These are phyloP conservation scores for Polietes domitor DNA, from an alignment of 2,888 invertebrate species.

Conservation along the genomic window DNA sequence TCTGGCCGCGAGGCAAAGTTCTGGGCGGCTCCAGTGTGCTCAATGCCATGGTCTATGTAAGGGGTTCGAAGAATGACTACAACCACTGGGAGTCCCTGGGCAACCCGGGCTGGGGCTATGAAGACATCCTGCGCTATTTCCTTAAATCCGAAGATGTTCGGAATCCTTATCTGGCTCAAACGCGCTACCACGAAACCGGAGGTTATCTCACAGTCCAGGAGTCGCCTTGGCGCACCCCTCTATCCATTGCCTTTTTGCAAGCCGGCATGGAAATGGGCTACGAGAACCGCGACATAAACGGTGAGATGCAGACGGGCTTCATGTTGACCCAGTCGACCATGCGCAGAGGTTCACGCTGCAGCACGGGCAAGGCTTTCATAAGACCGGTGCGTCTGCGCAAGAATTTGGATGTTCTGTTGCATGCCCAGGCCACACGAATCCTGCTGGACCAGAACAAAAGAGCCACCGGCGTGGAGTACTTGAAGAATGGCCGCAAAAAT, in stretches of 20 bases:
- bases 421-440: constrained; percentile 88
- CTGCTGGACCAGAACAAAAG: constrained; percentile 87
- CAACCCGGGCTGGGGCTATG: constrained; percentile 93
- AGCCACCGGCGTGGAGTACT: constrained; percentile 89
- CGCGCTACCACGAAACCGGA: constrained; percentile 88
- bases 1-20: constrained; percentile 96
- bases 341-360: constrained; percentile 91
- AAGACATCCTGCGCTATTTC: constrained; percentile 91
- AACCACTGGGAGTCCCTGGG: constrained; percentile 92
- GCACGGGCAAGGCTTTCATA: constrained; percentile 93
- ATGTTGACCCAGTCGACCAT: constrained; percentile 94
- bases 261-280: constrained; percentile 92
- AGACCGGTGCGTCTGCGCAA: constrained; percentile 88
- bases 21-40: constrained; percentile 93
- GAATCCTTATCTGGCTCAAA: constrained; percentile 89
- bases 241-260: constrained; percentile 91
- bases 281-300: constrained; percentile 90
- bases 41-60: constrained; percentile 95
- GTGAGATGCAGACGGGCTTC: constrained; percentile 91
- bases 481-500: constrained; percentile 85
- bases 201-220: constrained; percentile 93
- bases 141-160: constrained; percentile 93
- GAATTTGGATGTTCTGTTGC: constrained; percentile 90
- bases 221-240: constrained; percentile 90
- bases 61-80: constrained; percentile 93